phyloP scores from a whole-genome alignment of 1,140 invertebrate genomes.

The Cydia splendana region DNA sequence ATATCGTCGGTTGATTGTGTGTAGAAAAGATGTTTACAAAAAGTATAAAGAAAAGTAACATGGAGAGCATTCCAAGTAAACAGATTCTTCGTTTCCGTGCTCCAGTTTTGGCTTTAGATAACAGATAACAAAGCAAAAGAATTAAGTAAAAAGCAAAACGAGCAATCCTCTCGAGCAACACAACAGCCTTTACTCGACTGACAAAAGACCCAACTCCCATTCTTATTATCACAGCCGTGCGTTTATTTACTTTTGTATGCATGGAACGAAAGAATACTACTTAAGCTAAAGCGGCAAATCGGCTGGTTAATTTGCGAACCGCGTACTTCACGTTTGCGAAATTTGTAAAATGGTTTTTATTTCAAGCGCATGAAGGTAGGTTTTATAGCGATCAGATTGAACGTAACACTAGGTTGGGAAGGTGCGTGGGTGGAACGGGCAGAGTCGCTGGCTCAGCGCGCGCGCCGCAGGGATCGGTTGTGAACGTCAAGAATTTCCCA shows the following conservation, averaged over 20 bases:
- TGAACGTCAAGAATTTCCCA: constrained; percentile 50
- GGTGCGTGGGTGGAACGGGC: constrained; percentile 33
- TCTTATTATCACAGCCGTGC: constrained; percentile 29
- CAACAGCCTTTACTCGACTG: constrained; percentile 19
- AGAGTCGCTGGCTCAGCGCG: constrained; percentile 41
- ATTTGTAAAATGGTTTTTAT: not conserved
- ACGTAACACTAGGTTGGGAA: constrained; percentile 33
- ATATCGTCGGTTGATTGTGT: not conserved
- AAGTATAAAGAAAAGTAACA: not conserved
- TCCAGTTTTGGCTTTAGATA: not conserved
- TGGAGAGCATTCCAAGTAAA: constrained; percentile 14
- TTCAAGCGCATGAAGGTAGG: not conserved
- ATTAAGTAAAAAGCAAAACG: constrained; percentile 7
- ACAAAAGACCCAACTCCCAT: constrained; percentile 31
- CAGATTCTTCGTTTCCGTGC: not conserved
- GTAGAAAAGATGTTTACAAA: not conserved
- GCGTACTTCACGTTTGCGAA: not conserved
- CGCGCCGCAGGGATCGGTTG: constrained; percentile 34
- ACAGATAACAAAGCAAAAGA: not conserved
- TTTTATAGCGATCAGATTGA: not conserved
- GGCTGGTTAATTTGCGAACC: not conserved
- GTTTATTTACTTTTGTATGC: constrained; percentile 32
- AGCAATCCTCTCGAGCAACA: constrained; percentile 27
- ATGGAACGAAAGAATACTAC: constrained; percentile 30
- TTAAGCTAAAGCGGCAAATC: constrained; percentile 23